Base-by-base conservation (phyloP, 2,113 vertebrate genomes). In the Hippocampus comes region DNA sequence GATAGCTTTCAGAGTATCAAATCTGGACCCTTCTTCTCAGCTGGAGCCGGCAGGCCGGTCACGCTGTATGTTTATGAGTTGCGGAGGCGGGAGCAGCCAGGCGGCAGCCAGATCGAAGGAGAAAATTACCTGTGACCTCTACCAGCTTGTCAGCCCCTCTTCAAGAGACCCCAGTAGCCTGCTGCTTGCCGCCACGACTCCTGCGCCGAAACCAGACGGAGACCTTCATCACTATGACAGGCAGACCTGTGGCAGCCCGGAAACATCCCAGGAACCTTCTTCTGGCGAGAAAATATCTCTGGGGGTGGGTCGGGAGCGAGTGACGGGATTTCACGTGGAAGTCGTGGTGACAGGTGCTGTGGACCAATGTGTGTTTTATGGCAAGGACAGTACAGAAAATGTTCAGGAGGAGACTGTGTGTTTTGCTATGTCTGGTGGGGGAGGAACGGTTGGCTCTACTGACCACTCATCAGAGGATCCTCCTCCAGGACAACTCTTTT, bases 121-220 rank as follows among this genome's bases (percentile, higher is more conserved):
- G 89, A 96, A 97, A 90, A 98, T 98, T 86, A 98, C 96, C 4
- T 97, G 96, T 1, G 96, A 98, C 91, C 91, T 98, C 23, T 97
- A 98, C 88, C 96, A 96, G 76, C 90, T 98, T 1, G 93, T 98
- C 82, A 96, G 94, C 73, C 95, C 96, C 0, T 95, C 94, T 1
- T 92, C 91, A 7, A 86, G 93, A 14, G 94, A 95, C 38, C 89
- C 94, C 17, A 84, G 94, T 77, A 91, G 94, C 70, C 89, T 96
- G 7, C 77, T 97, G 84, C 84, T 91, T 1, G 85, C 90, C 5
- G 82, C 89, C 63, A 92, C 94, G 25, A 70, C 3, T 77, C 91
- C 2, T 56, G 56, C 91, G 1, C 83, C 94, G 20, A 92, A 94
- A 3, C 76, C 89, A 48, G 93, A 94, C 3, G 93, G 91, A 68